Percentiles rank a stretch among this genome's conserved stretches.
These are phyloP conservation scores for Brachionus rubens DNA, from an alignment of 1,140 invertebrate genomes.

Conservation along the genomic window DNA sequence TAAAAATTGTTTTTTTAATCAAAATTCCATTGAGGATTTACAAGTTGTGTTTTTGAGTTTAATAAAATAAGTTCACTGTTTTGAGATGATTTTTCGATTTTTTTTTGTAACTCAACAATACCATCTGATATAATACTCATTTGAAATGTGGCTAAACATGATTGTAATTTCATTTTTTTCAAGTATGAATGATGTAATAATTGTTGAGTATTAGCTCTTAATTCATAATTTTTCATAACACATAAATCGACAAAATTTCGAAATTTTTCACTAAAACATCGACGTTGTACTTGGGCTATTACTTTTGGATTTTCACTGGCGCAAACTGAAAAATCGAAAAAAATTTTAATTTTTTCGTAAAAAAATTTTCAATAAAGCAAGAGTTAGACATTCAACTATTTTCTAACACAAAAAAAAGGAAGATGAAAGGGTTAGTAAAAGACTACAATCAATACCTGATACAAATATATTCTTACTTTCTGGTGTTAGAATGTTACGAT, in stretches of 20 bases:
- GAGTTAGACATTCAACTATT: too few relatives aligned
- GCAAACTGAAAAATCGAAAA: not conserved
- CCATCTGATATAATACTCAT: conserved; percentile 29
- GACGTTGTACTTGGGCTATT: conserved; percentile 17
- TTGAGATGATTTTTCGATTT: not conserved
- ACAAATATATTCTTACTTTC: conserved; percentile 46
- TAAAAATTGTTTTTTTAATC: not conserved
- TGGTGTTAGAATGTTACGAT: conserved; percentile 28
- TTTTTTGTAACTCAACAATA: conserved; percentile 30
- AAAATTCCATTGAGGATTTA: conserved; percentile 22
- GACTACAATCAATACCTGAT: conserved; percentile 38
- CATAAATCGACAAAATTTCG: conserved; percentile 43
- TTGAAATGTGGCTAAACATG: conserved; percentile 17
- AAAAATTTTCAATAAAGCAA: not conserved
- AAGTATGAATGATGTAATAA: conserved; percentile 27
- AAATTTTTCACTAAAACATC: conserved; percentile 30
- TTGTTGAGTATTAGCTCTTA: not conserved
- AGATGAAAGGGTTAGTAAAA: conserved; percentile 6
- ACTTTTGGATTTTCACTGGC: conserved; percentile 34
- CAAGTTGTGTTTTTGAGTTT: not conserved
- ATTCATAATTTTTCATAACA: conserved; percentile 18
- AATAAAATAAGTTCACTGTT: not conserved
- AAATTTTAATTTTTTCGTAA: not conserved
- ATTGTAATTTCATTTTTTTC: conserved; percentile 39
- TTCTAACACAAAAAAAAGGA: not conserved